These are phyloP conservation scores for Blera fallax DNA, from an alignment of 2,888 invertebrate species.

Conservation along the genomic window DNA sequence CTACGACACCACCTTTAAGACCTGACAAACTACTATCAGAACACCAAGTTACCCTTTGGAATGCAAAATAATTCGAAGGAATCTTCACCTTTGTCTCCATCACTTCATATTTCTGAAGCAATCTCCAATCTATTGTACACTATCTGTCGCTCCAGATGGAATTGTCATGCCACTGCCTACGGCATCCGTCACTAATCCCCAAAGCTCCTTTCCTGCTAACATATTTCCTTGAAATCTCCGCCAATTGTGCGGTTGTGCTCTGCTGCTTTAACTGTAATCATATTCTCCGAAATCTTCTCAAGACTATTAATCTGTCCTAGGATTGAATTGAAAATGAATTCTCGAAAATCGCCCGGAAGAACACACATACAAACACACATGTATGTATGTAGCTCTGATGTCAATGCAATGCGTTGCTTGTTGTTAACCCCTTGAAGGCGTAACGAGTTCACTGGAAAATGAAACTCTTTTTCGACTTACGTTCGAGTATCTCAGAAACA, in stretches of 20 bases:
- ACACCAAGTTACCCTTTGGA: too few relatives aligned
- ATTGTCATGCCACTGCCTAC: not conserved
- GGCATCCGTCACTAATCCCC: not conserved
- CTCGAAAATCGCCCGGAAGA: not conserved
- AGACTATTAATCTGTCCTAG: not conserved
- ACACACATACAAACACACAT: not conserved
- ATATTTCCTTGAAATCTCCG: not conserved
- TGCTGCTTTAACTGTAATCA: not conserved
- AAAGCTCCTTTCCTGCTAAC: not conserved
- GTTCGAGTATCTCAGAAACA: not conserved
- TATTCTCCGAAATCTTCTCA: not conserved
- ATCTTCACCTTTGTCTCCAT: too few relatives aligned
- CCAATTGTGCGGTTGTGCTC: not conserved
- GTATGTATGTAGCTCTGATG: not conserved
- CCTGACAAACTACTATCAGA: too few relatives aligned
- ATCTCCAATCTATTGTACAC: too few relatives aligned
- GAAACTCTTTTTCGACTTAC: not conserved
- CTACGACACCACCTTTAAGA: too few relatives aligned
- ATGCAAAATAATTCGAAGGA: too few relatives aligned
- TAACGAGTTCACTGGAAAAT: not conserved
- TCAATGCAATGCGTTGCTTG: not conserved
- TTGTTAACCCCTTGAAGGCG: slow-evolving; percentile 1
- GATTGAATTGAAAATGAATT: not conserved
- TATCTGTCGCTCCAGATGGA: too few relatives aligned
- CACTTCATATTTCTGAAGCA: too few relatives aligned